Percentiles rank a stretch among this genome's conserved stretches.
These are phyloP conservation scores for Nesometra sesokonis DNA, from an alignment of 35 echinoderm and acorn worm genomes.

Conservation along the genomic window DNA sequence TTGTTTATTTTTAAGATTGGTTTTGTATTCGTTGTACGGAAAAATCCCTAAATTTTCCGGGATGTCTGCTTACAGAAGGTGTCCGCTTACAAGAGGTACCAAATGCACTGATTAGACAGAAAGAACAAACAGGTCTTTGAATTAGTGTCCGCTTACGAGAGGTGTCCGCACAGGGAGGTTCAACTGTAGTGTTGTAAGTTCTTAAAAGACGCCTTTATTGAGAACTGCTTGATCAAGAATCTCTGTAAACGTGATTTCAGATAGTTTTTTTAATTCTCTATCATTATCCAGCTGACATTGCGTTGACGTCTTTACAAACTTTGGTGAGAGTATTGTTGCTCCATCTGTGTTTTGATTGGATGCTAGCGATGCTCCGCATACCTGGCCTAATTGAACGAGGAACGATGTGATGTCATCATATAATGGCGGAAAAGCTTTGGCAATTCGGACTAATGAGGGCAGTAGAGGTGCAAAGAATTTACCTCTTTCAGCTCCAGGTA, in stretches of 20 bases:
- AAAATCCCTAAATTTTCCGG: too few species aligned
- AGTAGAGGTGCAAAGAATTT: slow-evolving; percentile 69
- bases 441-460: slow-evolving; percentile 71
- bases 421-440: slow-evolving; percentile 85
- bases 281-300: neutral
- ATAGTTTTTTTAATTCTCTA: neutral
- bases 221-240: neutral
- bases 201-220: neutral
- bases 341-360: neutral
- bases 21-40: too few species aligned
- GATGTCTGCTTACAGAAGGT: too few species aligned
- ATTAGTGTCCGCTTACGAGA: too few species aligned
- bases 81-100: too few species aligned
- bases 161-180: too few species aligned
- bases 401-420: slow-evolving; percentile 91
- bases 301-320: neutral
- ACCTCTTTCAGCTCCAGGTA: slow-evolving; percentile 61
- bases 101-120: too few species aligned
- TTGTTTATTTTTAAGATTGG: too few species aligned
- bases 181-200: too few species aligned
- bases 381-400: slow-evolving; percentile 64
- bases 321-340: neutral
- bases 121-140: too few species aligned
- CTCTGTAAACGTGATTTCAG: neutral
- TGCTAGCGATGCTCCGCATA: slow-evolving; percentile 53